Base-by-base conservation (phyloP, 2,888 invertebrate genomes). In the Xestia rhomboidea region DNA sequence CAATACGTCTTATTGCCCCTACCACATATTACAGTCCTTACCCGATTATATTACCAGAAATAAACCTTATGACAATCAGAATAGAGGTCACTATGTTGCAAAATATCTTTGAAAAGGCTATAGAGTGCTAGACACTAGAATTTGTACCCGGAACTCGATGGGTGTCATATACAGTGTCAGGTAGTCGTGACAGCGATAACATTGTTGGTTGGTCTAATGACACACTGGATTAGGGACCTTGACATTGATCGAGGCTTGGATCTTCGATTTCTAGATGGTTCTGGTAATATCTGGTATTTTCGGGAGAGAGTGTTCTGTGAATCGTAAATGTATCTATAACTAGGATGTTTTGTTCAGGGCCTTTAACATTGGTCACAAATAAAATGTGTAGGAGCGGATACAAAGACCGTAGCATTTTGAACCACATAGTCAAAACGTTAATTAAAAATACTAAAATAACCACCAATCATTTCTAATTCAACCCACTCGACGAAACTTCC, bases 141-240 rank as follows among this genome's bases (percentile, higher is more conserved):
- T 91, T 85, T 80, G 82, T 95, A 95, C 95, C 91, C 91, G 93
- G 95, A 95, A 95, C 91, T 78, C 75, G 75, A 76, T 79, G 68
- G 78, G 93, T 90, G 90, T 95, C 95, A 72, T 71, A 87, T 94
- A 88, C 79, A 91, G 86, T 77, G 71, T 80, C 85, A 81, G 41
- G 78, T 87, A 72, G 34, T 74, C 74, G 46, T 54, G n/a, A 57
- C 54, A 24, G 38, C 76, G 74, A 86, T 87, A 87, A 87, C 88
- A 89, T 82, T 77, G 86, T 83, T 79, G 79, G 68, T 46, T 80
- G 62, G 77, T 68, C 80, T 82, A 80, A 70, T 82, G 81, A 77
- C 73, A 77, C 46, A 41, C 10, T 69, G 68, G 34, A 18, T 75
- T 83, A 74, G 77, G 38, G 67, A 73, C 81, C 81, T 84, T 84